Conservation (phyloP, 2,797 vertebrate genomes). For the Falco biarmicus region DNA sequence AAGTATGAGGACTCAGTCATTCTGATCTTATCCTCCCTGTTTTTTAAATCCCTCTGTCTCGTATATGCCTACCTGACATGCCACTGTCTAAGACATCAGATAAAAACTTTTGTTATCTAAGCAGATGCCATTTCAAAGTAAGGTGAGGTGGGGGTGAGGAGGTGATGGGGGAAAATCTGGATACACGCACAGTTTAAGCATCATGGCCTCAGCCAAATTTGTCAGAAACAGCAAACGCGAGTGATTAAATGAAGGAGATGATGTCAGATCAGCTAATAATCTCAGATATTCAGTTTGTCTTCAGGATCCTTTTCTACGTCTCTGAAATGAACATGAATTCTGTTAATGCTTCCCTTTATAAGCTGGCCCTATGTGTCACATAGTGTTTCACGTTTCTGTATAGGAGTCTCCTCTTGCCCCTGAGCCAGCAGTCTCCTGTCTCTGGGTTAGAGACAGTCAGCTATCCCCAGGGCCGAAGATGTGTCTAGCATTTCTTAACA, state of each 20-base stretch:
- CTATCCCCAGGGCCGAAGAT: not conserved
- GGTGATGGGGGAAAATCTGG: not conserved
- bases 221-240: not conserved
- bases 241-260: not conserved
- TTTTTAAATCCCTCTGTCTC: not conserved
- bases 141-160: not conserved
- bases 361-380: not conserved
- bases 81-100: not conserved
- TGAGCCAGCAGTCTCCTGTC: not conserved
- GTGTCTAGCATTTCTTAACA: slow-evolving; percentile 2
- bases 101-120: slow-evolving; percentile 36
- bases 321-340: not conserved
- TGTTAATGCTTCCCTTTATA: not conserved
- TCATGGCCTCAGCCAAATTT: not conserved
- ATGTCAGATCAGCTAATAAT: not conserved
- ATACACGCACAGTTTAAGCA: not conserved
- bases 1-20: not conserved
- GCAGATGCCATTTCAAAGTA: slow-evolving; percentile 5
- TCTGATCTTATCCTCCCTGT: not conserved
- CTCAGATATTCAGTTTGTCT: not conserved
- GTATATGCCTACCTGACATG: not conserved
- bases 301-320: not conserved
- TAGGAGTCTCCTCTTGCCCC: not conserved
- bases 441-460: not conserved
- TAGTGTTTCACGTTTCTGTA: not conserved